phyloP scores from a whole-genome alignment of 2,888 invertebrate genomes.

The Latrodectus hesperus region DNA sequence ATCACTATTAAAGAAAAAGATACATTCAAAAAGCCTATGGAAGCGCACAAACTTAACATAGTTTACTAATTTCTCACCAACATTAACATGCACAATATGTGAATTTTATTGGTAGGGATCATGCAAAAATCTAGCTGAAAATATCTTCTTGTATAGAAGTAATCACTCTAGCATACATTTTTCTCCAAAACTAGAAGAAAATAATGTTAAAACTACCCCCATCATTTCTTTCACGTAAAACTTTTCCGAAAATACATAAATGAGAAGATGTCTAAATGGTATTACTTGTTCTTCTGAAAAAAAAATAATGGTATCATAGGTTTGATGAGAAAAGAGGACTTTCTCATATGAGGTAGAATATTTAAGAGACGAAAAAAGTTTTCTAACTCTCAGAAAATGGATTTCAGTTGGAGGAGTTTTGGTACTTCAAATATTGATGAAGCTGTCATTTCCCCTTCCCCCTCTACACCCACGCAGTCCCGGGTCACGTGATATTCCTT shows the following conservation, averaged over 20 bases:
- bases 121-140: no score
- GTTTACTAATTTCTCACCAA: no score
- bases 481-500: not conserved
- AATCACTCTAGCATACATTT: no score
- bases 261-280: not conserved
- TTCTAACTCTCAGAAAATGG: not conserved
- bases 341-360: no score
- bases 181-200: no score
- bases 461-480: not conserved
- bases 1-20: no score
- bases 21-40: no score
- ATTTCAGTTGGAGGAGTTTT: not conserved
- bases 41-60: no score
- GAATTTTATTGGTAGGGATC: no score
- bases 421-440: constrained; percentile 5
- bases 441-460: not conserved
- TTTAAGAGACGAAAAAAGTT: not conserved
- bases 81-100: no score
- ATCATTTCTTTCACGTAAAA: not conserved
- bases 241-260: not conserved
- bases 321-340: not conserved
- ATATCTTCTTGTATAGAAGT: no score
- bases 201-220: not conserved
- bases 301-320: not conserved
- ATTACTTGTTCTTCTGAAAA: not conserved